A percentile compares a stretch with the other conserved stretches of the same genome.
phyloP scores from a whole-genome alignment of 2,888 invertebrate genomes.

The Eledona agricola region DNA sequence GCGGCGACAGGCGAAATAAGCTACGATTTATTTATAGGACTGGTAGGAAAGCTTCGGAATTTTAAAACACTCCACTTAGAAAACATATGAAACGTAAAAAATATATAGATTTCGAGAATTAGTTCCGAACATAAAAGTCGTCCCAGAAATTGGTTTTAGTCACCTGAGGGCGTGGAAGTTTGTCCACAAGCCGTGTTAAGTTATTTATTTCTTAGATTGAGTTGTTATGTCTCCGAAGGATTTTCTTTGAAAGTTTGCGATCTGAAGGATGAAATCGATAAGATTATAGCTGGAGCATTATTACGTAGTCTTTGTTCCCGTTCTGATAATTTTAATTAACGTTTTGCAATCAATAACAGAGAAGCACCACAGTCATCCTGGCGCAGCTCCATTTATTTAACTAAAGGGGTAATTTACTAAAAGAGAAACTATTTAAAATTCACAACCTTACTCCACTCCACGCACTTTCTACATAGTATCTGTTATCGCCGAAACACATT shows the following conservation, averaged over 20 bases:
- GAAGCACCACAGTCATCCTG: conserved; percentile 22
- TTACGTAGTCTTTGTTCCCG: no score
- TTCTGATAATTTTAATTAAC: no score
- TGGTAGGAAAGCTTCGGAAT: conserved; percentile 38
- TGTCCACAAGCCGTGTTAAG: conserved; percentile 30
- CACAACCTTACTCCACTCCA: conserved; percentile 28
- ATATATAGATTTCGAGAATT: no score
- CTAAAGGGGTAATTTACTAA: conserved; percentile 22
- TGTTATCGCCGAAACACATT: conserved; percentile 45
- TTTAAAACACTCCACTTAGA: conserved; percentile 34
- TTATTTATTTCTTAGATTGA: conserved; percentile 36
- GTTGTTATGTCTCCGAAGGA: conserved; percentile 35
- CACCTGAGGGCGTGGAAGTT: conserved; percentile 34
- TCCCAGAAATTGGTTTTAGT: conserved; percentile 37
- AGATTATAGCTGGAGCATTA: no score
- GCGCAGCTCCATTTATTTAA: conserved; percentile 30
- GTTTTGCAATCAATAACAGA: conserved; percentile 24
- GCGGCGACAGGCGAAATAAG: conserved; percentile 38
- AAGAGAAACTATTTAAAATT: conserved; percentile 27
- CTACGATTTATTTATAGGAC: conserved; percentile 41
- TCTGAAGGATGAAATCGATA: conserved; percentile 26
- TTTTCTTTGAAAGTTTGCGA: conserved; percentile 29
- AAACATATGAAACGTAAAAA: conserved; percentile 11
- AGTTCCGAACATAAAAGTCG: no score
- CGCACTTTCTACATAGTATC: conserved; percentile 43